Percentiles rank a stretch among this genome's conserved stretches.
Evolutionary conservation across 1,140 invertebrate species (phyloP).

Genomic region (Atta cephalotes): DNA sequence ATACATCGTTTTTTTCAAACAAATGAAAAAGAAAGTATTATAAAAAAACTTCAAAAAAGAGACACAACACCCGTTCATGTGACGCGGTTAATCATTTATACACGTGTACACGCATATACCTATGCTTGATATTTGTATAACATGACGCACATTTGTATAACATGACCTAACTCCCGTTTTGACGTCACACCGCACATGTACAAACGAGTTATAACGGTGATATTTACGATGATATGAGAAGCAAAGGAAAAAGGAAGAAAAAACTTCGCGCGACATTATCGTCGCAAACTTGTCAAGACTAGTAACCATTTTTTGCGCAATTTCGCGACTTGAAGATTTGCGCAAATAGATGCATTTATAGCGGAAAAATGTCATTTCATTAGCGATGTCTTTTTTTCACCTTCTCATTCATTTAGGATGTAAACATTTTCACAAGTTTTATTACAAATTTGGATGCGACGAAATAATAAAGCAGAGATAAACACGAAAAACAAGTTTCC

Average conservation of each 20-base stretch:
- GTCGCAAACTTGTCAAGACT: slow-evolving; percentile 24
- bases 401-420: neutral
- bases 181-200: slow-evolving; percentile 20
- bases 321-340: neutral
- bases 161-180: slow-evolving; percentile 36
- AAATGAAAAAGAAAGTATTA: slow-evolving; percentile 18
- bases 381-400: slow-evolving; percentile 5
- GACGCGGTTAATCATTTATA: neutral
- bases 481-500: slow-evolving; percentile 32
- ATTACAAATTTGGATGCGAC: slow-evolving; percentile 11
- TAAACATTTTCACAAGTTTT: slow-evolving; percentile 16
- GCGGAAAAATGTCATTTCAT: slow-evolving; percentile 27
- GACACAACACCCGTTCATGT: neutral
- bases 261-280: neutral
- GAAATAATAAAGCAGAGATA: slow-evolving; percentile 50
- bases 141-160: slow-evolving; percentile 43
- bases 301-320: slow-evolving; percentile 35
- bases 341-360: neutral
- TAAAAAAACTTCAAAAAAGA: slow-evolving; percentile 8
- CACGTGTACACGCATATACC: neutral
- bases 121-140: slow-evolving; percentile 41
- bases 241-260: neutral
- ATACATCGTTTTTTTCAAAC: neutral
- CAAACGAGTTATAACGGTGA: neutral
- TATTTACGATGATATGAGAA: slow-evolving; percentile 45